Conservation (phyloP, 1,140 invertebrate species). For the Drosophila sp. region DNA sequence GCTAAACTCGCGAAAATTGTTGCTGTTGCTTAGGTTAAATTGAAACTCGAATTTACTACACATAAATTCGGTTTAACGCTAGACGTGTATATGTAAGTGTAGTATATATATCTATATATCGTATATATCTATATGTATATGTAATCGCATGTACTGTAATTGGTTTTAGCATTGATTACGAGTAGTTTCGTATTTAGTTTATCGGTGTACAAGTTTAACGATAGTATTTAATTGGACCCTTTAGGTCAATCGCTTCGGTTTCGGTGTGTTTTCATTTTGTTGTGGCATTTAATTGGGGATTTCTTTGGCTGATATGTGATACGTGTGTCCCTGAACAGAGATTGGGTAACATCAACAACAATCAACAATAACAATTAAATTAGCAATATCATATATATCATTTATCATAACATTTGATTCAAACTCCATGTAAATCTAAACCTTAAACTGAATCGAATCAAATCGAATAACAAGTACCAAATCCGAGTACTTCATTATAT, state of each 20-base stretch:
- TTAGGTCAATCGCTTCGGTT: constrained; percentile 23
- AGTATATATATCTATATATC: constrained; percentile 19
- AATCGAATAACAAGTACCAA: constrained; percentile 64
- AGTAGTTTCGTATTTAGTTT: constrained; percentile 30
- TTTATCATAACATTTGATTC: constrained; percentile 48
- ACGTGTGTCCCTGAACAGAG: constrained; percentile 20
- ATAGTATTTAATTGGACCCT: constrained; percentile 54
- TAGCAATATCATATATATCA: constrained; percentile 46
- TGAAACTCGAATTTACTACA: constrained; percentile 78
- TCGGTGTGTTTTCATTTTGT: constrained; percentile 36
- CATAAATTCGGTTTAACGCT: constrained; percentile 80
- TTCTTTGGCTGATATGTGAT: constrained; percentile 68
- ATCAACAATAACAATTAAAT: constrained; percentile 61
- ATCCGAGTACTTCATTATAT: constrained; percentile 65
- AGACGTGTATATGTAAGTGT: constrained; percentile 56
- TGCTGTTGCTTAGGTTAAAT: constrained; percentile 72
- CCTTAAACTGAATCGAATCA: constrained; percentile 51
- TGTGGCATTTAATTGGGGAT: neutral
- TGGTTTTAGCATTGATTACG: constrained; percentile 35
- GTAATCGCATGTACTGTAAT: too few species aligned
- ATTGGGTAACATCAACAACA: constrained; percentile 43
- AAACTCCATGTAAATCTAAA: constrained; percentile 47
- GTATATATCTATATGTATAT: neutral
- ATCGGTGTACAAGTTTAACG: constrained; percentile 75
- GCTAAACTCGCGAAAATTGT: constrained; percentile 76